These are phyloP conservation scores for Amphiprion clarkii DNA, from an alignment of 2,797 vertebrate genomes.

Conservation along the genomic window DNA sequence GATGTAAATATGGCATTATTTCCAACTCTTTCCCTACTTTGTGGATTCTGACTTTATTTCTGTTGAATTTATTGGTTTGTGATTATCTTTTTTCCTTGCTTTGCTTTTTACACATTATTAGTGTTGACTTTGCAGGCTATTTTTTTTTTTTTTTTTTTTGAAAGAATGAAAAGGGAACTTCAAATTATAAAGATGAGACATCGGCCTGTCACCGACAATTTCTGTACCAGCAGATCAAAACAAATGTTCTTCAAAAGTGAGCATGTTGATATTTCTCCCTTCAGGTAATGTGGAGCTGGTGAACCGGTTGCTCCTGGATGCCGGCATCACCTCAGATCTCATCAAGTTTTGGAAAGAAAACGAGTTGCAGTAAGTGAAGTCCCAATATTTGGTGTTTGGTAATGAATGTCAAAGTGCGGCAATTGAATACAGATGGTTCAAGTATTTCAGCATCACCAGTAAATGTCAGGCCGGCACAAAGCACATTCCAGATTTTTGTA, in stretches of 20 bases:
- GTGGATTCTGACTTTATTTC: not conserved
- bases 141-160: no score
- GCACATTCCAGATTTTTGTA: conserved; percentile 55
- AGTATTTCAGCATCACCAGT: conserved; percentile 52
- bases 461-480: conserved; percentile 59
- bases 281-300: conserved; percentile 85
- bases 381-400: not conserved
- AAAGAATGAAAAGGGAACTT: no score
- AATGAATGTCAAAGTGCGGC: conserved; percentile 27
- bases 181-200: conserved; percentile 1
- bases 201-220: not conserved
- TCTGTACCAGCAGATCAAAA: not conserved
- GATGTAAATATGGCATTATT: conserved; percentile 9
- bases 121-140: not conserved
- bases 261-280: conserved; percentile 21
- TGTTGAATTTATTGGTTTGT: no score
- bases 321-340: conserved; percentile 93
- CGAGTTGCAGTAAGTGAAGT: conserved; percentile 86
- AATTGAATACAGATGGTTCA: conserved; percentile 44
- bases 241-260: not conserved
- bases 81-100: conserved; percentile 3
- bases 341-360: conserved; percentile 89
- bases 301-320: conserved; percentile 92
- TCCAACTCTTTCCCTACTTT: not conserved
- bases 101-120: not conserved